A percentile compares a stretch with the other conserved stretches of the same genome.
Conservation (phyloP, 2,888 invertebrate genomes). For the Pandemis heparana region DNA sequence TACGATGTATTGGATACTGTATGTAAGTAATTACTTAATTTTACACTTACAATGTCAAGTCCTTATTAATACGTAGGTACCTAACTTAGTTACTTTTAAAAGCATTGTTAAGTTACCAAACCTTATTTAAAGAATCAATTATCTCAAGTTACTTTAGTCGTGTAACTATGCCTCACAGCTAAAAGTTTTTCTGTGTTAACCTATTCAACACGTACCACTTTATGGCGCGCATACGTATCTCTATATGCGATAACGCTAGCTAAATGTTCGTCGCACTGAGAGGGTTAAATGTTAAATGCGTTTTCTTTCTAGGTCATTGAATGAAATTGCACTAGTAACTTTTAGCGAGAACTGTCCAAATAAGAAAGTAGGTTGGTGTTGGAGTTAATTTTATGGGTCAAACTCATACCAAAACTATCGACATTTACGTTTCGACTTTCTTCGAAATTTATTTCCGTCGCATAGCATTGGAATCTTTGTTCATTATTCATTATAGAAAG, state of each 20-base stretch:
- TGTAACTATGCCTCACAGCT: background rate
- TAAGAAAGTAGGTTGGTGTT: background rate
- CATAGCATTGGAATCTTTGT: too few relatives aligned
- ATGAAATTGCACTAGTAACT: background rate
- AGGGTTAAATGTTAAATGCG: constrained; percentile 3
- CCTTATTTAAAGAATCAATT: background rate
- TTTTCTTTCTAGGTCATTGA: constrained; percentile 3
- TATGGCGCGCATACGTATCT: background rate
- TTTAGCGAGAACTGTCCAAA: background rate
- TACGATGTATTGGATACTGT: too few relatives aligned
- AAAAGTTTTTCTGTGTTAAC: constrained; percentile 5
- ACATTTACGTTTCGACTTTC: too few relatives aligned
- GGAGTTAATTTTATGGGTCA: background rate
- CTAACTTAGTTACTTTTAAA: background rate
- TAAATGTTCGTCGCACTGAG: constrained; percentile 15
- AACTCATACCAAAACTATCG: background rate
- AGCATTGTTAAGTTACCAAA: background rate
- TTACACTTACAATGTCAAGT: too few relatives aligned
- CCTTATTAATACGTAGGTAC: too few relatives aligned
- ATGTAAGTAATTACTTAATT: too few relatives aligned
- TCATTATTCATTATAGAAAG: too few relatives aligned
- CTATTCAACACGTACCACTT: background rate
- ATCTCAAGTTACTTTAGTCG: background rate
- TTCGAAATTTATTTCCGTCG: too few relatives aligned
- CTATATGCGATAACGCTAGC: constrained; percentile 18